Percentiles rank a stretch among this genome's conserved stretches.
These are phyloP conservation scores for Thripadectes ignobilis DNA, from an alignment of 2,797 vertebrate species.

Conservation along the genomic window DNA sequence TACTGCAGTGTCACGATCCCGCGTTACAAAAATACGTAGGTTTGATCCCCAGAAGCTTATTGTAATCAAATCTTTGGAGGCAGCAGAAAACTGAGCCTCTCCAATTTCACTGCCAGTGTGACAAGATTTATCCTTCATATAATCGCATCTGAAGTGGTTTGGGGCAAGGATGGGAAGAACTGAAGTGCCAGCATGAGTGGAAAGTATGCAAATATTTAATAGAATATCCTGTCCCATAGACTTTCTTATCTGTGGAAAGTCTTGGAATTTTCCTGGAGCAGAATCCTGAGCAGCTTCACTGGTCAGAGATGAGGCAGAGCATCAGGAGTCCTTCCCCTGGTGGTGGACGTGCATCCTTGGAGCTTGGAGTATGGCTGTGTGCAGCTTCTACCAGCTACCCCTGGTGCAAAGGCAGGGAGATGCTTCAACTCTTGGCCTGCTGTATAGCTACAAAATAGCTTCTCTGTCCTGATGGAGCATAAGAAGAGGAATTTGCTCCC, in stretches of 20 bases:
- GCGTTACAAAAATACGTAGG: background rate
- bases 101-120: background rate
- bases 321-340: rapidly evolving
- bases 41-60: slow-evolving; percentile 12
- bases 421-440: background rate
- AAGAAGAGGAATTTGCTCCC: background rate
- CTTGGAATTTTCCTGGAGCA: background rate
- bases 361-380: rapidly evolving
- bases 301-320: background rate
- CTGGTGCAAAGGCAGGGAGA: background rate
- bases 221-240: background rate
- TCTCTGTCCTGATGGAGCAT: background rate
- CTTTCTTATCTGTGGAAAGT: background rate
- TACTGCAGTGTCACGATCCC: background rate
- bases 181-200: background rate
- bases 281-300: background rate
- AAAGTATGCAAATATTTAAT: background rate
- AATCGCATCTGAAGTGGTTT: background rate
- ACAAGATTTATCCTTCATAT: background rate
- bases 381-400: background rate
- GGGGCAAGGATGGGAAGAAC: background rate
- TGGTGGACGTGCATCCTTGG: rapidly evolving
- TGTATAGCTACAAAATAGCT: background rate
- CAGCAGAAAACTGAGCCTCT: slow-evolving; percentile 20
- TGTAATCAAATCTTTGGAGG: slow-evolving; percentile 15